Conservation (phyloP, 2,888 invertebrate species). For the Caenorhabditis macrosperma region DNA sequence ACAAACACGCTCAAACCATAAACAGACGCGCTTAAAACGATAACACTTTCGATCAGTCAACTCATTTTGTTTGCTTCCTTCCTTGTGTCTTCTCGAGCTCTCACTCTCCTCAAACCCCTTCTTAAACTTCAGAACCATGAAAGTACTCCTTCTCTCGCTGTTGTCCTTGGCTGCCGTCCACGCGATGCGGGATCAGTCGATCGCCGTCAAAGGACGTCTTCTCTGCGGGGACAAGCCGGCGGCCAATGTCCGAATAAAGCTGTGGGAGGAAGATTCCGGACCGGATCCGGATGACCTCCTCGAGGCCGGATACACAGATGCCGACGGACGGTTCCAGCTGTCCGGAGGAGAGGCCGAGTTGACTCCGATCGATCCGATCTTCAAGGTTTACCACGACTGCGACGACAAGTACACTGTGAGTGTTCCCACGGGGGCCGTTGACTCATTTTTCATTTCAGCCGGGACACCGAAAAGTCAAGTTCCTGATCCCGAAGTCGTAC, state of each 20-base stretch:
- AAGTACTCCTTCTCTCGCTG: background rate
- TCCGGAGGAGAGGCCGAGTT: constrained; percentile 69
- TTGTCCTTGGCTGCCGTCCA: constrained; percentile 2
- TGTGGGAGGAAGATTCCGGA: constrained; percentile 74
- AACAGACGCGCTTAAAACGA: background rate
- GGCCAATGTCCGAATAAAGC: constrained; percentile 69
- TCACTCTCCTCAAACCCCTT: background rate
- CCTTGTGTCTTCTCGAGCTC: background rate
- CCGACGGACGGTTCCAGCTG: constrained; percentile 66
- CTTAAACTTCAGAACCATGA: constrained; percentile 43
- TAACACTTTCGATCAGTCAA: constrained; percentile 26
- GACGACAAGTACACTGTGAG: constrained; percentile 69
- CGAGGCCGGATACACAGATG: constrained; percentile 71
- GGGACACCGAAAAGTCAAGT: constrained; percentile 66
- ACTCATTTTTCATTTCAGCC: constrained; percentile 57
- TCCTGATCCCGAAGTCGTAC: constrained; percentile 67
- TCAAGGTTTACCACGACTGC: constrained; percentile 74
- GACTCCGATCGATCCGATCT: constrained; percentile 72
- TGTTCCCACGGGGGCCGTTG: too few species aligned
- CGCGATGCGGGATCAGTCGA: constrained; percentile 61
- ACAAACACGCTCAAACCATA: constrained; percentile 30
- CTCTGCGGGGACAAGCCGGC: constrained; percentile 71
- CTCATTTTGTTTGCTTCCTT: constrained; percentile 18
- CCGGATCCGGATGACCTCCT: constrained; percentile 73
- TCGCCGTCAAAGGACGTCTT: constrained; percentile 68